phyloP scores from a whole-genome alignment of 2,113 vertebrate genomes.

The Ceyx margarethae region DNA sequence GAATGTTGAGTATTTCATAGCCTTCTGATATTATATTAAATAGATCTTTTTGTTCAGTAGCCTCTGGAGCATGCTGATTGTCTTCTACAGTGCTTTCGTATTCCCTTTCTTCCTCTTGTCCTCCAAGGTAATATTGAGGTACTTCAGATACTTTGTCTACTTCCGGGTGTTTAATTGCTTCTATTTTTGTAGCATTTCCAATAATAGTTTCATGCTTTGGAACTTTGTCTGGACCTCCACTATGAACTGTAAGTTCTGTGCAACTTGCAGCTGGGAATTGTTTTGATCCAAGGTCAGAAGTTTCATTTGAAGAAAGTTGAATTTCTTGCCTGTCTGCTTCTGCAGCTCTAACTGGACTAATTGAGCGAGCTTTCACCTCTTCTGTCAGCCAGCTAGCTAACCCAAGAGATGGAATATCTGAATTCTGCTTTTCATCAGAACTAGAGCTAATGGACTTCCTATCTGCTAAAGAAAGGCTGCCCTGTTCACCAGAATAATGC shows the following conservation, averaged over 20 bases:
- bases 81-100: background rate
- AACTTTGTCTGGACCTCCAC: conserved; percentile 28
- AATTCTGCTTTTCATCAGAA: conserved; percentile 9
- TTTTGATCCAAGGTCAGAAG: conserved; percentile 14
- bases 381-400: conserved; percentile 23
- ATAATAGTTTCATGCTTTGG: background rate
- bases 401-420: background rate
- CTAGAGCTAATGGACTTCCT: background rate
- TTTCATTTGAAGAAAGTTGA: background rate
- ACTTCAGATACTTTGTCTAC: background rate
- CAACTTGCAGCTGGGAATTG: background rate
- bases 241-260: background rate
- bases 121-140: background rate
- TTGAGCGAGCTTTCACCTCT: conserved; percentile 8
- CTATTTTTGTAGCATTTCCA: background rate
- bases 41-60: conserved; percentile 82
- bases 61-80: conserved; percentile 10
- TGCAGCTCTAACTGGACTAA: background rate
- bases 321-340: background rate
- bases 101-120: conserved; percentile 26
- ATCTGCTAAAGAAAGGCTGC: background rate
- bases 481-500: background rate
- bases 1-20: conserved; percentile 92
- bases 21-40: conserved; percentile 93
- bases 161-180: background rate